phyloP scores from a whole-genome alignment of 1,140 invertebrate genomes.

The Penaeus chinensis region DNA sequence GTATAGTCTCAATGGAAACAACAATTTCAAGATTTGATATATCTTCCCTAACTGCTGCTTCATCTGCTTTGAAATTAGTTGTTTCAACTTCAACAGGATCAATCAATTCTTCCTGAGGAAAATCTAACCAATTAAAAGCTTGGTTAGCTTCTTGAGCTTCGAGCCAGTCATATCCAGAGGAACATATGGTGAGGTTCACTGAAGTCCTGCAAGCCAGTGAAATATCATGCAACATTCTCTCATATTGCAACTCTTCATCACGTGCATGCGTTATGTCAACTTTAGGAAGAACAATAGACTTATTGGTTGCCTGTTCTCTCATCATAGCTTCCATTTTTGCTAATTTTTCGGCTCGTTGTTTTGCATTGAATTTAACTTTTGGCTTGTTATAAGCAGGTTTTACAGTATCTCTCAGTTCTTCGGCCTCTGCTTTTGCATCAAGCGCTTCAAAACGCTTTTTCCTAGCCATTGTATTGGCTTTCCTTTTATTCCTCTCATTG shows the following conservation, averaged over 20 bases:
- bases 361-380: constrained; percentile 62
- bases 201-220: constrained; percentile 50
- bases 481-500: constrained; percentile 70
- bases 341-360: constrained; percentile 61
- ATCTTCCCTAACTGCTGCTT: constrained; percentile 34
- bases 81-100: constrained; percentile 56
- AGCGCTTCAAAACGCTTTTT: constrained; percentile 84
- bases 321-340: constrained; percentile 69
- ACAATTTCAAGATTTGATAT: constrained; percentile 55
- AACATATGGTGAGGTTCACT: constrained; percentile 27
- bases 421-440: constrained; percentile 66
- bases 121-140: constrained; percentile 60
- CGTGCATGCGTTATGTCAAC: constrained; percentile 45
- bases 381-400: constrained; percentile 62
- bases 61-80: constrained; percentile 21
- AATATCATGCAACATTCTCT: constrained; percentile 59
- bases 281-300: constrained; percentile 57
- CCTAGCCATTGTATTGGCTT: constrained; percentile 73
- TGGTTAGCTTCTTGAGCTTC: constrained; percentile 49
- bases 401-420: constrained; percentile 64
- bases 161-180: constrained; percentile 54
- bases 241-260: constrained; percentile 60
- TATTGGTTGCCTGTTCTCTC: constrained; percentile 55
- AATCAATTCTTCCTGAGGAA: constrained; percentile 58
- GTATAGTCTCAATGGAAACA: constrained; percentile 55